A percentile compares a stretch with the other conserved stretches of the same genome.
phyloP scores from a whole-genome alignment of 2,797 vertebrate species.

The Eurystomus glaucurus region DNA sequence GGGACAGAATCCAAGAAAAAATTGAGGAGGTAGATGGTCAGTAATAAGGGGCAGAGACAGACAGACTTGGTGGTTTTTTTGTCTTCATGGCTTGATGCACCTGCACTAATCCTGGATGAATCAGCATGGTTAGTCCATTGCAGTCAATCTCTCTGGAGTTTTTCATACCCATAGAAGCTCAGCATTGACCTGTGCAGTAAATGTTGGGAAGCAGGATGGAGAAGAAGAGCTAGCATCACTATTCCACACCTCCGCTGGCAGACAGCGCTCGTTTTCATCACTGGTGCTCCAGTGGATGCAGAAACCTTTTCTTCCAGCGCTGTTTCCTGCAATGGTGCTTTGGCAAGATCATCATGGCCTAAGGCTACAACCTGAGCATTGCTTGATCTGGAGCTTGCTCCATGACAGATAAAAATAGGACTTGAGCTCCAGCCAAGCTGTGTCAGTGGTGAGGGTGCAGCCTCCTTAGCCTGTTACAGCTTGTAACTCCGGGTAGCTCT shows the following conservation, averaged over 20 bases:
- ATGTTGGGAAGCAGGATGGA: background rate
- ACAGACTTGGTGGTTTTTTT: background rate
- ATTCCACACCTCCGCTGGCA: background rate
- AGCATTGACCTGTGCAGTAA: background rate
- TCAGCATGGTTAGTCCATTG: background rate
- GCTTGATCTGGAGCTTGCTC: background rate
- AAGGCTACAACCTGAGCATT: background rate
- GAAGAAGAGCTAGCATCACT: background rate
- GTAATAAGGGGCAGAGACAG: background rate
- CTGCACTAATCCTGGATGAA: background rate
- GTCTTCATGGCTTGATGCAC: background rate
- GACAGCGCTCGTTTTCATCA: background rate
- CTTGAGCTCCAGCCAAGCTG: background rate
- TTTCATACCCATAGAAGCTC: background rate
- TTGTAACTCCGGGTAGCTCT: background rate
- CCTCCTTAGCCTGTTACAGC: slow-evolving; percentile 6
- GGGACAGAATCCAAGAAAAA: background rate
- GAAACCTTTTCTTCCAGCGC: background rate
- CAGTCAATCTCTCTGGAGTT: background rate
- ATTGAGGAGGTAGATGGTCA: background rate
- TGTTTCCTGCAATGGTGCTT: background rate
- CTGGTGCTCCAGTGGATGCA: background rate
- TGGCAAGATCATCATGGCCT: background rate
- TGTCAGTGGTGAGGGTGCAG: slow-evolving; percentile 5
- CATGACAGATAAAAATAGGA: slow-evolving; percentile 8